A percentile compares a stretch with the other conserved stretches of the same genome.
phyloP scores from a whole-genome alignment of 2,888 invertebrate species.

The Xestobium rufovillosum region DNA sequence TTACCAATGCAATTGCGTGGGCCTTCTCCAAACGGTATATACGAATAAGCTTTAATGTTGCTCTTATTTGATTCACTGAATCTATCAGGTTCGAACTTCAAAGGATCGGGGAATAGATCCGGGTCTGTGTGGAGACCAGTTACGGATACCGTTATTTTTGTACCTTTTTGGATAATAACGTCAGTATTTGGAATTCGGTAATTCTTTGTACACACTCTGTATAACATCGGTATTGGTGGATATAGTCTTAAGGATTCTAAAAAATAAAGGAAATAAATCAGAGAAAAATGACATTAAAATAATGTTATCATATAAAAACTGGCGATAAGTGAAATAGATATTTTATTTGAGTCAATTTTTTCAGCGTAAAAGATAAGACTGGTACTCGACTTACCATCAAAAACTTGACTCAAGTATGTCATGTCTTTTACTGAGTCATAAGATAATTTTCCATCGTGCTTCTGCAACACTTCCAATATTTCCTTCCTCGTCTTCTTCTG shows the following conservation, averaged over 20 bases:
- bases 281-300: too few species aligned
- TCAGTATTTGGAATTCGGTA: slow-evolving; percentile 29
- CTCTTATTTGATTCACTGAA: too few species aligned
- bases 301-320: too few species aligned
- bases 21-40: too few species aligned
- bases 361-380: too few species aligned
- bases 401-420: slow-evolving; percentile 44
- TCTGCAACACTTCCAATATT: slow-evolving; percentile 36
- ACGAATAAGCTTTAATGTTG: too few species aligned
- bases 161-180: slow-evolving; percentile 25
- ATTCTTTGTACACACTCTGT: slow-evolving; percentile 26
- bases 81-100: slow-evolving; percentile 54
- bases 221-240: slow-evolving; percentile 29
- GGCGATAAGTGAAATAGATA: too few species aligned
- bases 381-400: slow-evolving; percentile 33
- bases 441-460: slow-evolving; percentile 39
- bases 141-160: slow-evolving; percentile 25
- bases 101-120: slow-evolving; percentile 47
- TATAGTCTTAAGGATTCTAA: slow-evolving; percentile 33
- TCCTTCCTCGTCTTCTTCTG: slow-evolving; percentile 43
- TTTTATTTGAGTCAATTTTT: too few species aligned
- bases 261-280: too few species aligned
- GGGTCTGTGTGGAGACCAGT: slow-evolving; percentile 30
- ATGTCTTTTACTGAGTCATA: slow-evolving; percentile 45
- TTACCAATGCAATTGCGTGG: too few species aligned